Percentiles rank a stretch among this genome's conserved stretches.
phyloP scores from a whole-genome alignment of 1,140 invertebrate species.

The Leptopilina boulardi region DNA sequence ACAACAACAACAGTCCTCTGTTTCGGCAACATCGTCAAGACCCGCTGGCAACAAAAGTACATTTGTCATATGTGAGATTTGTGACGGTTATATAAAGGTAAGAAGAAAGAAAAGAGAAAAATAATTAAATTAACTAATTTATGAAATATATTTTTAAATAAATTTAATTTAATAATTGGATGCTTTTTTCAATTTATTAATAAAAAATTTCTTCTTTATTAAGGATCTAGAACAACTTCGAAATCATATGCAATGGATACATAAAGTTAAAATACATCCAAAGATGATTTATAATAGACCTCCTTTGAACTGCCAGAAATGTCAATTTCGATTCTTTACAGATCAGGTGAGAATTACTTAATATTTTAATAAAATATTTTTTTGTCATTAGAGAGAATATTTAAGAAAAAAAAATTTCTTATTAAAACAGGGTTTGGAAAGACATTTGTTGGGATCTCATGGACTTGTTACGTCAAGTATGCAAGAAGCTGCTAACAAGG shows the following conservation, averaged over 20 bases:
- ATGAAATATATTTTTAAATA: conserved; percentile 40
- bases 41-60: conserved; percentile 81
- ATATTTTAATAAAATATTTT: conserved; percentile 34
- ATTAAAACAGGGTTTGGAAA: conserved; percentile 86
- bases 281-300: conserved; percentile 97
- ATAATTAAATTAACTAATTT: conserved; percentile 34
- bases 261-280: conserved; percentile 96
- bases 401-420: conserved; percentile 12
- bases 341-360: conserved; percentile 76
- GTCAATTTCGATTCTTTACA: conserved; percentile 91
- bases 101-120: conserved; percentile 34
- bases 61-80: conserved; percentile 96
- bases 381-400: background rate
- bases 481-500: conserved; percentile 96
- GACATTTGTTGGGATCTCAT: conserved; percentile 94
- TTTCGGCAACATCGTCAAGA: conserved; percentile 73
- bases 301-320: conserved; percentile 96
- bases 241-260: conserved; percentile 97
- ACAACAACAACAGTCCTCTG: conserved; percentile 63
- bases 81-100: conserved; percentile 94
- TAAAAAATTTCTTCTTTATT: too few species aligned
- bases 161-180: too few species aligned
- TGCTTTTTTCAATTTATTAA: conserved; percentile 55
- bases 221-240: conserved; percentile 92
- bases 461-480: conserved; percentile 96